phyloP scores from a whole-genome alignment of 2,113 vertebrate species.

The Cercopithecus mona region DNA sequence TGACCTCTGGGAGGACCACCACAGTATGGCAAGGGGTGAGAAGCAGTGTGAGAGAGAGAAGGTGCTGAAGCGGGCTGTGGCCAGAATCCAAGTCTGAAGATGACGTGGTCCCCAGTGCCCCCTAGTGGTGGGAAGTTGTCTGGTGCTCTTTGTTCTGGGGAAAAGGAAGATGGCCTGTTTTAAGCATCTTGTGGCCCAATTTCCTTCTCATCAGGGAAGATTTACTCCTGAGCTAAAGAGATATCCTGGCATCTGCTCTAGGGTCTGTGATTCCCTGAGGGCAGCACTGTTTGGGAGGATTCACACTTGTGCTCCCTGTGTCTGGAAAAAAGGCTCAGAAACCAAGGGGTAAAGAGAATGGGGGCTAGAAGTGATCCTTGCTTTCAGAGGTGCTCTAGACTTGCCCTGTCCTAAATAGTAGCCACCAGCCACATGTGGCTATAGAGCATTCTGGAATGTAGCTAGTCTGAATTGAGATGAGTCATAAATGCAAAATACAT shows the following conservation, averaged over 20 bases:
- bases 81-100: neutral
- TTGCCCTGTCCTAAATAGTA: neutral
- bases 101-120: slow-evolving; percentile 33
- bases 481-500: neutral
- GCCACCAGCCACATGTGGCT: neutral
- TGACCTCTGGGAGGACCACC: neutral
- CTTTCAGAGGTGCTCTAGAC: neutral
- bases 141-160: neutral
- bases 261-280: neutral
- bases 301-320: neutral
- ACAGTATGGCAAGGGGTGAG: accelerated
- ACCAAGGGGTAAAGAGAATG: neutral
- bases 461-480: neutral
- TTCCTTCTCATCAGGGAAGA: slow-evolving; percentile 2
- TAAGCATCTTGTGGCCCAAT: neutral
- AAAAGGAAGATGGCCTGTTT: neutral
- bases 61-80: neutral
- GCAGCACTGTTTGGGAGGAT: neutral
- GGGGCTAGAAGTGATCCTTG: neutral
- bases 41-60: neutral
- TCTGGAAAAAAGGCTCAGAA: slow-evolving; percentile 15
- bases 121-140: slow-evolving; percentile 1
- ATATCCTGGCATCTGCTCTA: neutral
- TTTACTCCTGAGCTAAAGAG: neutral
- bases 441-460: neutral